These are phyloP conservation scores for Polydesmus complanatus DNA, from an alignment of 2,888 invertebrate species.

Conservation along the genomic window DNA sequence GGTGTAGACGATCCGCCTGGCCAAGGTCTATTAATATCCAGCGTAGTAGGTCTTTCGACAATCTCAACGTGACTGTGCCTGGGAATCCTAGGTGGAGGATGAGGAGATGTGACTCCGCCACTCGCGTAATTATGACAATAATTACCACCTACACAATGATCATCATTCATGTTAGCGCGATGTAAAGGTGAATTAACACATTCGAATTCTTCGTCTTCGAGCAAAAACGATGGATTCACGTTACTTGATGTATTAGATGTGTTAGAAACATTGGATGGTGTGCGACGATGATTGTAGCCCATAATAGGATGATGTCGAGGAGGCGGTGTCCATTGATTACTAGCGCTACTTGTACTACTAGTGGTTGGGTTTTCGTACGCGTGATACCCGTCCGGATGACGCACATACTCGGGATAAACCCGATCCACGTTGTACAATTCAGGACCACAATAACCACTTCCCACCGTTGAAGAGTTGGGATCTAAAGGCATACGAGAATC, in stretches of 20 bases:
- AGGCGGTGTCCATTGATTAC: slow-evolving; percentile 15
- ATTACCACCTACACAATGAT: slow-evolving; percentile 10
- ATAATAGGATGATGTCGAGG: slow-evolving; percentile 16
- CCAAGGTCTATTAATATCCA: slow-evolving; percentile 44
- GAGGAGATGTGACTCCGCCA: slow-evolving; percentile 16
- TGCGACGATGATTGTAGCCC: slow-evolving; percentile 49
- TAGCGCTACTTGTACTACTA: slow-evolving; percentile 15
- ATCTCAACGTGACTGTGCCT: slow-evolving; percentile 26
- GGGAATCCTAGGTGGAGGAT: slow-evolving; percentile 24
- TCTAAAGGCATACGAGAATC: slow-evolving; percentile 15
- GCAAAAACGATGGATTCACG: slow-evolving; percentile 47
- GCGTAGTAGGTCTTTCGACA: slow-evolving; percentile 45
- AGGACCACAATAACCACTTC: slow-evolving; percentile 15
- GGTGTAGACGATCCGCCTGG: slow-evolving; percentile 6
- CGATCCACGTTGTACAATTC: slow-evolving; percentile 21
- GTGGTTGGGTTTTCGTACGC: slow-evolving; percentile 22
- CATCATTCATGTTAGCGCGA: slow-evolving; percentile 27
- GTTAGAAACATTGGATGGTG: slow-evolving; percentile 59
- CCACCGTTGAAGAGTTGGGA: slow-evolving; percentile 10
- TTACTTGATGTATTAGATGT: slow-evolving; percentile 39
- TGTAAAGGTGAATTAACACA: slow-evolving; percentile 32
- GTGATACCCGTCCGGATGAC: slow-evolving; percentile 25
- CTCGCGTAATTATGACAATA: slow-evolving; percentile 10
- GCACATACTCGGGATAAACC: slow-evolving; percentile 25
- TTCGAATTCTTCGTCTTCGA: slow-evolving; percentile 45